Conservation (phyloP, 2,113 vertebrate species). For the Aegithalos caudatus region DNA sequence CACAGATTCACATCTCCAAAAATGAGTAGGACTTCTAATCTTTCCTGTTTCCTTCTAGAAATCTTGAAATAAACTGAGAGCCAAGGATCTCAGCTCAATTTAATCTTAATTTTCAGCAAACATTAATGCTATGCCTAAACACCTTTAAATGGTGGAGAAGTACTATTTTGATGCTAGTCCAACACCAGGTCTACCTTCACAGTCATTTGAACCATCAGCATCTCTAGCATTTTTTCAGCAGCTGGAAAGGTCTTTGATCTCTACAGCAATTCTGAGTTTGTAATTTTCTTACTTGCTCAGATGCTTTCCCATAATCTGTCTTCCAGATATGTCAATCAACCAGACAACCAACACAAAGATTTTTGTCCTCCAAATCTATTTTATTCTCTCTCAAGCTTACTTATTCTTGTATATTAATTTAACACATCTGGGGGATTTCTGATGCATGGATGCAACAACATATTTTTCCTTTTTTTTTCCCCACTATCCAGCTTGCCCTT, state of each 20-base stretch:
- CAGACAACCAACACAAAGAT: neutral
- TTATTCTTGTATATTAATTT: neutral
- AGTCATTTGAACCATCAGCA: neutral
- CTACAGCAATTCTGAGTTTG: neutral
- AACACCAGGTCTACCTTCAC: neutral
- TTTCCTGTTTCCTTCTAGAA: neutral
- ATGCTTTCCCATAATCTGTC: neutral
- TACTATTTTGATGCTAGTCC: neutral
- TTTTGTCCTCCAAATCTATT: neutral
- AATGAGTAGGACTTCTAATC: neutral
- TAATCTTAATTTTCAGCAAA: neutral
- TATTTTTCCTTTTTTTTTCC: neutral
- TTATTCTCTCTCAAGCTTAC: neutral
- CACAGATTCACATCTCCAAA: accelerated
- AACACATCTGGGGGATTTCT: neutral
- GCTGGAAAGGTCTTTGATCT: neutral
- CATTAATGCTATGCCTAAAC: accelerated
- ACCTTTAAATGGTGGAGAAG: neutral
- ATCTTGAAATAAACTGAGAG: neutral
- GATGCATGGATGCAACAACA: neutral
- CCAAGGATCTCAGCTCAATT: neutral
- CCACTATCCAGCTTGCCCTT: neutral
- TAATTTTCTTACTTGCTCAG: neutral
- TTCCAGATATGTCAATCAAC: neutral
- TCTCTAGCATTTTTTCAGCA: neutral